Evolutionary conservation across 2,113 vertebrate genomes (phyloP).

Genomic region (Rhadina sibilatrix): DNA sequence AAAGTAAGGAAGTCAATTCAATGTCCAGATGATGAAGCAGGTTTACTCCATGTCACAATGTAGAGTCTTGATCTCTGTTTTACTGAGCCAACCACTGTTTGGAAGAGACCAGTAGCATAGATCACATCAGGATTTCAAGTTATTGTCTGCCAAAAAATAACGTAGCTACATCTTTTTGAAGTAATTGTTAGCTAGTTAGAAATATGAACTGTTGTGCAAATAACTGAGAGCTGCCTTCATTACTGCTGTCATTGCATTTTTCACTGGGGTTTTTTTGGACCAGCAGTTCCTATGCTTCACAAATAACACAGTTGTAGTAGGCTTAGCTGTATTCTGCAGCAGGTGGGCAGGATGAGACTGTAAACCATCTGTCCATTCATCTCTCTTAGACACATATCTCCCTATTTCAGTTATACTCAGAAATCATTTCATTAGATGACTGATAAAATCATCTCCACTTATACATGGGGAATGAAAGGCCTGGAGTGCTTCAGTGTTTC

Average conservation of each 20-base stretch:
- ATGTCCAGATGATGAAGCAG: conserved; percentile 1
- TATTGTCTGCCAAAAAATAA: background rate
- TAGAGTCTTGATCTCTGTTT: background rate
- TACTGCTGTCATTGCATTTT: background rate
- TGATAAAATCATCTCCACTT: background rate
- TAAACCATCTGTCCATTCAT: conserved; percentile 28
- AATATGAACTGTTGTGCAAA: background rate
- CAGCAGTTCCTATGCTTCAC: background rate
- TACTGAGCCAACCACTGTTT: background rate
- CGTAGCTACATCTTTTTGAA: background rate
- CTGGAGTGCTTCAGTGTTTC: background rate
- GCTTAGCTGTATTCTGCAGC: conserved; percentile 11
- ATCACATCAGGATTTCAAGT: background rate
- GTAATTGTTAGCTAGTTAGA: background rate
- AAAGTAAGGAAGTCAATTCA: background rate
- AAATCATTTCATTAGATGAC: background rate
- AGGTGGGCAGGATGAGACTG: conserved; percentile 15
- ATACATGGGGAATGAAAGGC: background rate
- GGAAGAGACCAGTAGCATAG: background rate
- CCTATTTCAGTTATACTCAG: background rate
- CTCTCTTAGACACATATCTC: background rate
- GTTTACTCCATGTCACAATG: background rate
- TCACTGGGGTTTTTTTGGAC: background rate
- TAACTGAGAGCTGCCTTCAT: background rate
- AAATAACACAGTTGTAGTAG: background rate